These are phyloP conservation scores for Theodoxus fluviatilis DNA, from an alignment of 2,888 invertebrate genomes.

Conservation along the genomic window DNA sequence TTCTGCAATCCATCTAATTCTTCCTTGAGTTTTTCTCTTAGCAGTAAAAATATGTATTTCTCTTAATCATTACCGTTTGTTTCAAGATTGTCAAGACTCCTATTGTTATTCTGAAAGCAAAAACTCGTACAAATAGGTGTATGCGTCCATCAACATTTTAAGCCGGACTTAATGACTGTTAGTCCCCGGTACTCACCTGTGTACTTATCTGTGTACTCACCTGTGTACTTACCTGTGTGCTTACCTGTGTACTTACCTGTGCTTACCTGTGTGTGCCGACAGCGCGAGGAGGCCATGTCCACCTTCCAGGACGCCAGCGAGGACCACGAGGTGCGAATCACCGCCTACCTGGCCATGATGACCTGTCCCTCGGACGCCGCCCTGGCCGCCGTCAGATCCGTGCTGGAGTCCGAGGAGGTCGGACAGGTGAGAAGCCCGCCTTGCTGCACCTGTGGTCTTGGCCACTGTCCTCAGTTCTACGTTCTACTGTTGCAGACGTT, in stretches of 20 bases:
- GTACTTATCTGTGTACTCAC: too few species aligned
- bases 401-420: conserved; percentile 38
- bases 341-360: conserved; percentile 88
- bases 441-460: neutral
- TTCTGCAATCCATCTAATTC: too few species aligned
- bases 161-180: too few species aligned
- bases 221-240: too few species aligned
- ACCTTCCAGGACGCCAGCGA: conserved; percentile 76
- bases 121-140: neutral
- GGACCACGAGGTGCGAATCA: conserved; percentile 85
- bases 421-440: conserved; percentile 28
- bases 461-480: too few species aligned
- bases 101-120: neutral
- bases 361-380: conserved; percentile 80
- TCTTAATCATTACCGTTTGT: neutral
- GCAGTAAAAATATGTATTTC: neutral
- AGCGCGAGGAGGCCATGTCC: conserved; percentile 68
- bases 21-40: too few species aligned
- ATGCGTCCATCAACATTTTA: too few species aligned
- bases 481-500: too few species aligned
- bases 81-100: neutral
- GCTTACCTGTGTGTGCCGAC: neutral
- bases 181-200: neutral
- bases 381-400: conserved; percentile 74
- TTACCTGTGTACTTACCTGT: too few species aligned